These are phyloP conservation scores for Scaptomyza tumidula DNA, from an alignment of 2,888 invertebrate genomes.

Conservation along the genomic window DNA sequence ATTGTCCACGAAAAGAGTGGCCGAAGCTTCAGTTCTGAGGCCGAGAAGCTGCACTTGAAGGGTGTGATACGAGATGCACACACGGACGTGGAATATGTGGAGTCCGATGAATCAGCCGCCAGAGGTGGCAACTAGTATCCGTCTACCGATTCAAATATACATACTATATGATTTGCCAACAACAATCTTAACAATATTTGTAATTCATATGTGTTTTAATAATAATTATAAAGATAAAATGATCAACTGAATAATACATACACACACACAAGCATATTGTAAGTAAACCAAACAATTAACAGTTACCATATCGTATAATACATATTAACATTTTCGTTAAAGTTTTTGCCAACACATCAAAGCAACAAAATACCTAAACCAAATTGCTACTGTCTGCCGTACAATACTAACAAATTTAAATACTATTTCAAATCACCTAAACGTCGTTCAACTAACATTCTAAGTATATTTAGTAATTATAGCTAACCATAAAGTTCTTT, in stretches of 20 bases:
- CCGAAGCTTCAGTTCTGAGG: constrained; percentile 84
- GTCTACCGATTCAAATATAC: constrained; percentile 13
- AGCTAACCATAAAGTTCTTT: constrained; percentile 72
- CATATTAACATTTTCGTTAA: constrained; percentile 60
- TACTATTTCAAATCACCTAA: constrained; percentile 38
- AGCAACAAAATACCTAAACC: constrained; percentile 62
- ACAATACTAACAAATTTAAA: constrained; percentile 59
- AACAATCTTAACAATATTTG: constrained; percentile 50
- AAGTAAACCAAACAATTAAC: constrained; percentile 70
- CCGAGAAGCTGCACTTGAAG: constrained; percentile 86
- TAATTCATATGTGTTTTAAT: constrained; percentile 52
- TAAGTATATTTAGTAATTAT: constrained; percentile 42
- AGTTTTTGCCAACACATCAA: constrained; percentile 47
- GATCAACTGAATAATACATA: constrained; percentile 37
- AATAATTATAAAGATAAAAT: constrained; percentile 34
- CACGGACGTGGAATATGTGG: constrained; percentile 86
- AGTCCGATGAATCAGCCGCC: constrained; percentile 81
- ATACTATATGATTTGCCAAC: constrained; percentile 14
- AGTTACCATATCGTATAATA: constrained; percentile 26
- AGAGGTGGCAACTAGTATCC: constrained; percentile 73
- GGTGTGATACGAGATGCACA: constrained; percentile 84
- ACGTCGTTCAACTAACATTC: constrained; percentile 67
- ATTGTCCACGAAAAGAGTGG: constrained; percentile 84
- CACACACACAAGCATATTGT: constrained; percentile 70
- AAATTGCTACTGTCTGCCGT: constrained; percentile 58